phyloP scores from a whole-genome alignment of 1,140 invertebrate species.

The Euwallacea similis region DNA sequence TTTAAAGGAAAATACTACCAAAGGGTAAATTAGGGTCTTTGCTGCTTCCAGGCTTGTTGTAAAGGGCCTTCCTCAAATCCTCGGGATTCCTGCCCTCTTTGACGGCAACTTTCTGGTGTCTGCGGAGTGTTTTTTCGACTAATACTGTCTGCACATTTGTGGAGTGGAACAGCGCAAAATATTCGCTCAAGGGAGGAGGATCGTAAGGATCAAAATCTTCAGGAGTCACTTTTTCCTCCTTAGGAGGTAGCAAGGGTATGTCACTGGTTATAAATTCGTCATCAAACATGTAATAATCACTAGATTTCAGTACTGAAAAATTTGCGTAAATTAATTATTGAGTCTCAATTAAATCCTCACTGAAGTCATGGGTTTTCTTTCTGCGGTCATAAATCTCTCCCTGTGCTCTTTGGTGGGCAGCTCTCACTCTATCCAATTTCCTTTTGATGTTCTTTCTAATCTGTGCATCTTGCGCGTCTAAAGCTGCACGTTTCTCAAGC shows the following conservation, averaged over 20 bases:
- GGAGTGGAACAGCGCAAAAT: slow-evolving; percentile 6
- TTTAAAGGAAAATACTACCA: too few species aligned
- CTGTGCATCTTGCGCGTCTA: slow-evolving; percentile 5
- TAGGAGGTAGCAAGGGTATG: slow-evolving; percentile 14
- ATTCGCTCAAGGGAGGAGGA: slow-evolving; percentile 15
- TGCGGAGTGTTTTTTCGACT: slow-evolving; percentile 5
- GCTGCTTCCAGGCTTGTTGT: slow-evolving; percentile 5
- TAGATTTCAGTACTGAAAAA: slow-evolving; percentile 20
- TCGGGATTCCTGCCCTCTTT: slow-evolving; percentile 13
- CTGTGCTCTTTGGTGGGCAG: slow-evolving; percentile 10
- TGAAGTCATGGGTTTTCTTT: slow-evolving; percentile 12
- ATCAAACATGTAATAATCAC: slow-evolving; percentile 30
- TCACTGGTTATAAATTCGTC: slow-evolving; percentile 3
- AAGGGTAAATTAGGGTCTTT: slow-evolving; percentile 3
- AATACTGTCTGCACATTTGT: slow-evolving; percentile 4
- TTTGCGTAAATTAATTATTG: background rate
- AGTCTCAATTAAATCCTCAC: background rate
- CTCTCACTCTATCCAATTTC: slow-evolving; percentile 18
- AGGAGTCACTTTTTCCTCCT: background rate
- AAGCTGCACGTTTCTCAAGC: background rate
- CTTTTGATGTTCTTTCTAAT: slow-evolving; percentile 25
- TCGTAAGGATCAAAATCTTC: slow-evolving; percentile 22
- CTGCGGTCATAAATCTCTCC: slow-evolving; percentile 20
- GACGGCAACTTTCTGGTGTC: slow-evolving; percentile 10
- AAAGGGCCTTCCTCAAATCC: slow-evolving; percentile 5